Conservation (phyloP, 2,113 vertebrate genomes). For the Lethenteron reissneri region DNA sequence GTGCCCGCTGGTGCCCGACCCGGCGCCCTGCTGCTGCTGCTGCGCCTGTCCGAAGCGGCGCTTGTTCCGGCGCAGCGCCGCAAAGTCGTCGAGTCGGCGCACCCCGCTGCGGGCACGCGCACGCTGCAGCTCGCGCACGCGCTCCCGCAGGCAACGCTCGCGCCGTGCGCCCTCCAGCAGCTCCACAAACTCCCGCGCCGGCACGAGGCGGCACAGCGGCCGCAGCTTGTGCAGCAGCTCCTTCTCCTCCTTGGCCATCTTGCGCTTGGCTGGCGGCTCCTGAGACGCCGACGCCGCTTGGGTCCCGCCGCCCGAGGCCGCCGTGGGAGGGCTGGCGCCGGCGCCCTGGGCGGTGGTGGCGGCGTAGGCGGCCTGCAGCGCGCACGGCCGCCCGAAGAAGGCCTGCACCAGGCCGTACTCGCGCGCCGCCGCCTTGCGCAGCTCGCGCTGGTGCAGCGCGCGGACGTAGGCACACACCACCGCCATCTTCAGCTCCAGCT, state of each 20-base stretch:
- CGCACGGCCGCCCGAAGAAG: slow-evolving; percentile 59
- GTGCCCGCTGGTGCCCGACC: no score
- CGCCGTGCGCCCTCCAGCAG: slow-evolving; percentile 90
- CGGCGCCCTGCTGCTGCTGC: no score
- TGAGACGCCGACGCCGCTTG: no score
- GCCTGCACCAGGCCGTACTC: slow-evolving; percentile 71
- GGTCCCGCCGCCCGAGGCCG: no score
- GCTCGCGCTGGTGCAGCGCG: slow-evolving; percentile 61
- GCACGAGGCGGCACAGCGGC: slow-evolving; percentile 85
- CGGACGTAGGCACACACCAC: slow-evolving; percentile 95
- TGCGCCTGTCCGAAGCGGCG: no score
- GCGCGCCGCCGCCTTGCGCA: slow-evolving; percentile 72
- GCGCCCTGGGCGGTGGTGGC: not conserved
- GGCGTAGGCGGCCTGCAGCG: not conserved
- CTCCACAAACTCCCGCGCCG: slow-evolving; percentile 70
- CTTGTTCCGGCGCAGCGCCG: no score
- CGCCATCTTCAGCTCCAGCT: slow-evolving; percentile 75
- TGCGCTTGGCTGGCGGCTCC: no score
- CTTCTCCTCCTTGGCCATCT: slow-evolving; percentile 36
- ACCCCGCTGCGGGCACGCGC: no score
- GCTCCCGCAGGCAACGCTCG: slow-evolving; percentile 56
- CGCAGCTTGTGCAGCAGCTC: slow-evolving; percentile 57
- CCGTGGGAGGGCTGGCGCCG: no score
- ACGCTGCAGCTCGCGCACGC: slow-evolving; percentile 77
- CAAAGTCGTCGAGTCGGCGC: no score